Base-by-base conservation (phyloP, 2,888 invertebrate species). In the Oligia latruncula region DNA sequence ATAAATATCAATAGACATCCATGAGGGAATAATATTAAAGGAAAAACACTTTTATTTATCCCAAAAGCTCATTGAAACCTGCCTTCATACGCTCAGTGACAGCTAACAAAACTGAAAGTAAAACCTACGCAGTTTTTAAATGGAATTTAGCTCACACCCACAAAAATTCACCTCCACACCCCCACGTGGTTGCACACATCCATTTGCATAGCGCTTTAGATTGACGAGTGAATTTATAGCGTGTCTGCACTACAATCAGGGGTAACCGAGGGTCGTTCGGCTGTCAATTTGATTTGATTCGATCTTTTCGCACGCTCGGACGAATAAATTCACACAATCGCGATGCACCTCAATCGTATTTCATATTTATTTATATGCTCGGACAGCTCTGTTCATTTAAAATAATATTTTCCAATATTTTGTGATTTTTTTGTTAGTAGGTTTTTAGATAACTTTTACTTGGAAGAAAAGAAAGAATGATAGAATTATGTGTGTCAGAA, bases 151-250 rank as follows among this genome's bases (percentile, higher is more conserved):
- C 43, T 1, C 23, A 20, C 35, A 49, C 40, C 17, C 60, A 9
- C 23, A 40, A 17, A 17, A 2, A 13, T 4, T 17, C 17, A 67
- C 43, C 6, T 8, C 15, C 35, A 17, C 29, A 29, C 52, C 20
- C 40, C 5, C 17, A n/a, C 13, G 13, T 35, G 17, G 9, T 5
- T 77, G 17, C 17, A 35, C 6, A 23, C n/a, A 55, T 9, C 20
- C 20, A 75, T 71, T 71, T 58, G n/a, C 58, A 43, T 6, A 15
- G 4, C 49, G 66, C 40, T 67, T 67, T 58, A 13, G 20, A 71
- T 65, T 71, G 76, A 74, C 23, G n/a, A 67, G 55, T 66, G 62
- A 73, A 84, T 74, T 80, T 58, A 85, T 85, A 52, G 71, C 58
- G 62, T 70, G 84, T 64, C 68, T 43, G 60, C 60, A 60, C 72